Evolutionary conservation across 1,140 invertebrate genomes (phyloP).

Genomic region (Lucilia sericata): DNA sequence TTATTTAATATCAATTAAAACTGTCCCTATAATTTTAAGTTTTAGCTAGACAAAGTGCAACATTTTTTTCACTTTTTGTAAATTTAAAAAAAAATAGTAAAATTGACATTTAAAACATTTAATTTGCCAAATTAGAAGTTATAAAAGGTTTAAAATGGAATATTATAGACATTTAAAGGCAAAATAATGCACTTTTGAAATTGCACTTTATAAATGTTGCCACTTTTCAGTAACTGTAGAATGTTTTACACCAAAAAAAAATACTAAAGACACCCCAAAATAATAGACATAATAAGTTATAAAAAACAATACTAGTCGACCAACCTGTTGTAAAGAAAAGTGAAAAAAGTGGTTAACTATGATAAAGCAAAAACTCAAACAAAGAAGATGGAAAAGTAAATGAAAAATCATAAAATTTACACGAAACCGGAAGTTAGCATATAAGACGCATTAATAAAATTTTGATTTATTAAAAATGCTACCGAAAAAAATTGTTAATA

Average conservation of each 20-base stretch:
- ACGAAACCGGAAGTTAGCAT: conserved; percentile 15
- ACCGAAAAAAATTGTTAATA: not conserved
- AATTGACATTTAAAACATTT: too few species aligned
- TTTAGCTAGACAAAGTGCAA: too few species aligned
- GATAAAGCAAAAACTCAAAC: not conserved
- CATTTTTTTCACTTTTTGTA: too few species aligned
- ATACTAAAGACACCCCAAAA: not conserved
- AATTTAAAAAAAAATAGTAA: too few species aligned
- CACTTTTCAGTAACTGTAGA: not conserved
- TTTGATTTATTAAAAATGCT: not conserved
- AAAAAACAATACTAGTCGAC: not conserved
- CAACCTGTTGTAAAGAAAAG: conserved; percentile 43
- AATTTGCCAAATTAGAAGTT: too few species aligned
- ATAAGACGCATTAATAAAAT: conserved; percentile 1
- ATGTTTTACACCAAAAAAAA: too few species aligned
- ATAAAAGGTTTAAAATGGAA: too few species aligned
- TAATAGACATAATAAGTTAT: not conserved
- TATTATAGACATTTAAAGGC: too few species aligned
- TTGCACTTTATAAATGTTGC: too few species aligned
- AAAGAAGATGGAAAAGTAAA: not conserved
- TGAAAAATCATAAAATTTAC: conserved; percentile 2
- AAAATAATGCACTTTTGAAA: too few species aligned
- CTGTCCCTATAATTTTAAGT: too few species aligned
- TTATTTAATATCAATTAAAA: too few species aligned
- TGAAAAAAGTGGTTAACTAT: not conserved